phyloP scores from a whole-genome alignment of 2,797 vertebrate genomes.

The Acanthis flammea region DNA sequence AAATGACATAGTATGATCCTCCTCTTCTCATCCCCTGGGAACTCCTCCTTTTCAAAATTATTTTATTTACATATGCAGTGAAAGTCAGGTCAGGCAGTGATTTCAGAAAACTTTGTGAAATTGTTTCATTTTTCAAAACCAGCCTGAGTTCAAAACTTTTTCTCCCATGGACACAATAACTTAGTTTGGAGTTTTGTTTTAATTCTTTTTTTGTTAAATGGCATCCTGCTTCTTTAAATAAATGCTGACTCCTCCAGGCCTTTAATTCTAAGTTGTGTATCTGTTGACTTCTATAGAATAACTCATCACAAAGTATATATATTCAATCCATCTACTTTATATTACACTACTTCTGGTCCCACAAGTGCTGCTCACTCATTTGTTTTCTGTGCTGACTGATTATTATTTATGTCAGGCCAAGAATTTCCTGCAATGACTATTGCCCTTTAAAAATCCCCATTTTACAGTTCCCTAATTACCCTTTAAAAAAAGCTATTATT shows the following conservation, averaged over 20 bases:
- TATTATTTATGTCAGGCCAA: constrained; percentile 2
- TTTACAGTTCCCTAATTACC: constrained; percentile 18
- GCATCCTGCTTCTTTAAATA: not conserved
- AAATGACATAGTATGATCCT: not conserved
- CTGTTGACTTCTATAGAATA: not conserved
- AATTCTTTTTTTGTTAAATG: not conserved
- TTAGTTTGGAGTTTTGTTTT: not conserved
- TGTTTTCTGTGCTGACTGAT: not conserved
- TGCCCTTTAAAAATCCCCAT: constrained; percentile 4
- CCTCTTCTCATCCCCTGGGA: not conserved
- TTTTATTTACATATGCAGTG: not conserved
- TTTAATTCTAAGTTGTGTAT: not conserved
- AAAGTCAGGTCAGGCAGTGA: not conserved
- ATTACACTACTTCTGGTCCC: not conserved
- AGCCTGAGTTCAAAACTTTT: not conserved
- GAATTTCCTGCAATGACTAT: constrained; percentile 24
- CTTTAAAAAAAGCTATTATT: not conserved
- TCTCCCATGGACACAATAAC: not conserved
- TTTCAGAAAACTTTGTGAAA: not conserved
- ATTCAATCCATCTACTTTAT: not conserved
- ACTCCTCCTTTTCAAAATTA: not conserved
- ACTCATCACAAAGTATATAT: not conserved
- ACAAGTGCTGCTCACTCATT: not conserved
- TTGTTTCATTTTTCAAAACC: not conserved
- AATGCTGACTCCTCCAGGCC: not conserved